Conservation (phyloP, 2,888 invertebrate genomes). For the Synergus japonicus region DNA sequence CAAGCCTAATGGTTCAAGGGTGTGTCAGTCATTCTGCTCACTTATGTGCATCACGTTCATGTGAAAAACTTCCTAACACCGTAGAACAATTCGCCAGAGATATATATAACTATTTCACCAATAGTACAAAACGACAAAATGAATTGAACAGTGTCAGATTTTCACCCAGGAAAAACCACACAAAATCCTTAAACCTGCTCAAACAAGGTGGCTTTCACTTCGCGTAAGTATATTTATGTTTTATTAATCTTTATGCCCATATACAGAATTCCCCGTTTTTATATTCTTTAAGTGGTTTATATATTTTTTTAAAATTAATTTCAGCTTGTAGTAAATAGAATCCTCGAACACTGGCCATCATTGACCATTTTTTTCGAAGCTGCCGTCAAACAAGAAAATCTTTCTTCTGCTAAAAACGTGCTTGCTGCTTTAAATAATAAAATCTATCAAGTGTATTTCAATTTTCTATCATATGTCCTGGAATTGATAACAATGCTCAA, state of each 20-base stretch:
- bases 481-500: slow-evolving; percentile 35
- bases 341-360: too few species aligned
- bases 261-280: neutral
- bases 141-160: neutral
- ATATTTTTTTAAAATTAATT: neutral
- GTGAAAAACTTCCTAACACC: slow-evolving; percentile 44
- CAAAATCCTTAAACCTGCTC: too few species aligned
- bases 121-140: slow-evolving; percentile 46
- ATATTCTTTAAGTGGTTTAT: slow-evolving; percentile 14
- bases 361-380: too few species aligned
- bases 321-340: slow-evolving; percentile 38
- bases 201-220: too few species aligned
- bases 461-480: too few species aligned
- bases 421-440: too few species aligned
- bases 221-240: too few species aligned
- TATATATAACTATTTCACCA: slow-evolving; percentile 49
- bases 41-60: slow-evolving; percentile 49
- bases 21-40: slow-evolving; percentile 51
- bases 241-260: too few species aligned
- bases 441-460: too few species aligned
- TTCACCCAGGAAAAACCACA: neutral
- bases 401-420: too few species aligned
- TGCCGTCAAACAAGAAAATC: neutral
- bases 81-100: slow-evolving; percentile 49
- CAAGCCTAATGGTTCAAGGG: slow-evolving; percentile 48